phyloP scores from a whole-genome alignment of 2,888 invertebrate species.

The Aleiodes testaceus region DNA sequence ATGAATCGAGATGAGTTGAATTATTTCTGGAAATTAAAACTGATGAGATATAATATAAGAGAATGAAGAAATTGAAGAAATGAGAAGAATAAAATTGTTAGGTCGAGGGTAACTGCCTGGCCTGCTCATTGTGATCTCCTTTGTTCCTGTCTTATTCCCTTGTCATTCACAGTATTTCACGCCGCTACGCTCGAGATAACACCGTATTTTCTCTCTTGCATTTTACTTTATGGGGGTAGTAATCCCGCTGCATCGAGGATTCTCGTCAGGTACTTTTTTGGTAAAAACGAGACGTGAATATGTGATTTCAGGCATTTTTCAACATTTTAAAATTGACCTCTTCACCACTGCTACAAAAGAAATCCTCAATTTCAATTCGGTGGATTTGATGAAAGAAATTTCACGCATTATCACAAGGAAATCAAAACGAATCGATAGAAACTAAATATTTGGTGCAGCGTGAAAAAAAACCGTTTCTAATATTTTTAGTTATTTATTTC shows the following conservation, averaged over 20 bases:
- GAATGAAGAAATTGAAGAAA: neutral
- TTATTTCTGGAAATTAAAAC: constrained; percentile 4
- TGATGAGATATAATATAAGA: neutral
- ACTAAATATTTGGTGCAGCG: too few relatives aligned
- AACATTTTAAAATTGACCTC: neutral
- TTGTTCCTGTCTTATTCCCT: constrained; percentile 18
- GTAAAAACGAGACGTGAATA: constrained; percentile 16
- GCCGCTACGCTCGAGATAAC: constrained; percentile 16
- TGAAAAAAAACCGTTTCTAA: too few relatives aligned
- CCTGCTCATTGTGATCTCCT: neutral
- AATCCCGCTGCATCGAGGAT: neutral
- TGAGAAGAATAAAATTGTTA: neutral
- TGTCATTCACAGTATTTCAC: constrained; percentile 16
- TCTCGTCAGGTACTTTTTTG: neutral
- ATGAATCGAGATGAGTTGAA: constrained; percentile 9
- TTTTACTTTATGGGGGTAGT: constrained; percentile 13
- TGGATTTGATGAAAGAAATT: too few relatives aligned
- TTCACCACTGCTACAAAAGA: too few relatives aligned
- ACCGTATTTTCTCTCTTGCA: constrained; percentile 18
- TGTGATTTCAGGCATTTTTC: neutral
- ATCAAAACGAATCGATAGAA: too few relatives aligned
- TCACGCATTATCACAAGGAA: too few relatives aligned
- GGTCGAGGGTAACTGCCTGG: constrained; percentile 5
- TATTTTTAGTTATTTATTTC: neutral
- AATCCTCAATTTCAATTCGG: too few relatives aligned